phyloP scores from a whole-genome alignment of 2,888 invertebrate genomes.

The Oscheius sp. region DNA sequence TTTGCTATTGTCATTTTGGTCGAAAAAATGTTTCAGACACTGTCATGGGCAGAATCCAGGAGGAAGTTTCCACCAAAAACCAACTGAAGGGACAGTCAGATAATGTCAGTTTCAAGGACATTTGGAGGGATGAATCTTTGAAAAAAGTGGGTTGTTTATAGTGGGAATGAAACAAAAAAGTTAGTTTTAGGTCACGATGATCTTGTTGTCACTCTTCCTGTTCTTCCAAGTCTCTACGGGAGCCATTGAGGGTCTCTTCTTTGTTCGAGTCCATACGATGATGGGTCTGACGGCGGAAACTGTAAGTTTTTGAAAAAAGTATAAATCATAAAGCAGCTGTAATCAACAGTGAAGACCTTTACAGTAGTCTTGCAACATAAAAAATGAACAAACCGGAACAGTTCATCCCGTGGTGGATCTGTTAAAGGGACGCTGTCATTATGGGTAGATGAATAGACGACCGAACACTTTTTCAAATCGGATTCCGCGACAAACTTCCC shows the following conservation, averaged over 20 bases:
- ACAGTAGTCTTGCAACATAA: too few relatives aligned
- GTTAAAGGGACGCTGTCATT: too few relatives aligned
- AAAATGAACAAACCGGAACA: too few relatives aligned
- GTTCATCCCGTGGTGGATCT: too few relatives aligned
- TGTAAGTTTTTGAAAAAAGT: background rate
- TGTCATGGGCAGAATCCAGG: background rate
- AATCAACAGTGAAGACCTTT: too few relatives aligned
- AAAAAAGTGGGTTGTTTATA: conserved; percentile 1
- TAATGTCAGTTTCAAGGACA: background rate
- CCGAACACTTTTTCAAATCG: too few relatives aligned
- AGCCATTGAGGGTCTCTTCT: background rate
- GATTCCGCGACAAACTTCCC: too few relatives aligned
- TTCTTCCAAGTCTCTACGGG: background rate
- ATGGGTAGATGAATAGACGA: too few relatives aligned
- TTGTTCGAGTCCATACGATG: background rate
- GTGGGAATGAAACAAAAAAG: background rate
- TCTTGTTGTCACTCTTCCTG: background rate
- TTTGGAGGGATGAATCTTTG: conserved; percentile 27
- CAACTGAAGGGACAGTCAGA: background rate
- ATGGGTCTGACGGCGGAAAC: conserved; percentile 2
- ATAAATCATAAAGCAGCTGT: too few relatives aligned
- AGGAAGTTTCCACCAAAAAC: background rate
- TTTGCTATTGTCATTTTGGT: background rate
- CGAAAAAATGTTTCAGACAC: background rate
- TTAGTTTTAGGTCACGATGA: background rate